Evolutionary conservation across 2,888 invertebrate genomes (phyloP).

Genomic region (Cyclophora punctaria): DNA sequence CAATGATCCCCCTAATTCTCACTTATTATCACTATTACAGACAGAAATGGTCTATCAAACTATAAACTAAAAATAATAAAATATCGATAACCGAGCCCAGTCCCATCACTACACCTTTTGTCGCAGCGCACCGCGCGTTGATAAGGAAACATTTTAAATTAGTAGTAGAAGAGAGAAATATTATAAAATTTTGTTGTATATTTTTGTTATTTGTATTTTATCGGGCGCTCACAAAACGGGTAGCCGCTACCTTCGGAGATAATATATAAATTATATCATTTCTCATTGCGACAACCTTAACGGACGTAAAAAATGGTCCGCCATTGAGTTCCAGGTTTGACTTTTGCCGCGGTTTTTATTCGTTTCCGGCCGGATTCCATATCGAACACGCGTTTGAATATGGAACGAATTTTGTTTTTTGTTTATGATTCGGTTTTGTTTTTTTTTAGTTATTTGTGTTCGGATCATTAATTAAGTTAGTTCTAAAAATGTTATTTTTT

Average conservation of each 20-base stretch:
- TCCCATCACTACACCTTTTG: slow-evolving; percentile 55
- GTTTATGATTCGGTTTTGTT: slow-evolving; percentile 8
- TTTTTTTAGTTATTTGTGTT: neutral
- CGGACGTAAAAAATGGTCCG: slow-evolving; percentile 71
- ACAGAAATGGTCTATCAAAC: no score
- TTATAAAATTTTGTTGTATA: slow-evolving; percentile 51
- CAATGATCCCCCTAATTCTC: no score
- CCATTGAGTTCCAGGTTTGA: slow-evolving; percentile 69
- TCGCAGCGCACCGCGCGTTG: slow-evolving; percentile 68
- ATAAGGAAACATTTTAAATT: slow-evolving; percentile 76
- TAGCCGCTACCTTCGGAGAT: slow-evolving; percentile 65
- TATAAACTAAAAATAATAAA: no score
- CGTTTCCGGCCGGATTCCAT: slow-evolving; percentile 71
- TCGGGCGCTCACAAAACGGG: slow-evolving; percentile 67
- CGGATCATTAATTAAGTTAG: no score
- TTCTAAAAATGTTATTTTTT: no score
- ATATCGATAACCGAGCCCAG: slow-evolving; percentile 25
- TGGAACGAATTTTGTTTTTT: slow-evolving; percentile 20
- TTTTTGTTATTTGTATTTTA: slow-evolving; percentile 69
- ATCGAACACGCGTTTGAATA: slow-evolving; percentile 34
- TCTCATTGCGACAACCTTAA: slow-evolving; percentile 72
- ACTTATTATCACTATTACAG: no score
- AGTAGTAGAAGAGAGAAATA: slow-evolving; percentile 67
- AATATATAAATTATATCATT: slow-evolving; percentile 76
- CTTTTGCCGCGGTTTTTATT: slow-evolving; percentile 73